Evolutionary conservation across 2,797 vertebrate species (phyloP).

Genomic region (Balearica regulorum): DNA sequence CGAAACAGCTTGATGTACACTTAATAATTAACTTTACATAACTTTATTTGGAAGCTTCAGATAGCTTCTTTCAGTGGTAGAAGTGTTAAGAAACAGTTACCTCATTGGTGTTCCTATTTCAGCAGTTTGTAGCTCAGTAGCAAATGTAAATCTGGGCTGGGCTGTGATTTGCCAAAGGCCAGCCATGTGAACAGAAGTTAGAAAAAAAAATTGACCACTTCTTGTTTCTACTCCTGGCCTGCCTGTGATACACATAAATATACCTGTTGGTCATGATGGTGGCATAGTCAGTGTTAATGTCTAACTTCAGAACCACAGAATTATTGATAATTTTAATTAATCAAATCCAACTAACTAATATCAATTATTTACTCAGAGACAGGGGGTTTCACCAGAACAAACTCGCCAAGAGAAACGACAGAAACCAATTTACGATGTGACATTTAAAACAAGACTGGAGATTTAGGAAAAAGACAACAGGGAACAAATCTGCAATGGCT

Average conservation of each 20-base stretch:
- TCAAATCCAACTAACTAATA: neutral
- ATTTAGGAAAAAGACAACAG: neutral
- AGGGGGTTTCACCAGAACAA: neutral
- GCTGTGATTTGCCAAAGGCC: neutral
- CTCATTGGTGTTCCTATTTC: neutral
- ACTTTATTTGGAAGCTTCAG: neutral
- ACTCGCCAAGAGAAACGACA: neutral
- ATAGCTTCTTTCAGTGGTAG: neutral
- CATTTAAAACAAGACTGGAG: neutral
- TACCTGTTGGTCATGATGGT: neutral
- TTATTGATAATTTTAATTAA: neutral
- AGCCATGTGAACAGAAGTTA: neutral
- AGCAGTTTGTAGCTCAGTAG: neutral
- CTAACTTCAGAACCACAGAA: neutral
- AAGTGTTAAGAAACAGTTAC: neutral
- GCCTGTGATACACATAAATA: neutral
- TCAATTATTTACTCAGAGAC: neutral
- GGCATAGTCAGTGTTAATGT: neutral
- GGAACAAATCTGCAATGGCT: neutral
- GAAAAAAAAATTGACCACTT: neutral
- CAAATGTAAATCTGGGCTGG: neutral
- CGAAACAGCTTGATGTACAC: constrained; percentile 27
- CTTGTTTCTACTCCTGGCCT: neutral
- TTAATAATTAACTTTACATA: neutral
- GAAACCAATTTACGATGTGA: neutral